phyloP scores from a whole-genome alignment of 2,888 invertebrate species.

The Xylophagus ater region DNA sequence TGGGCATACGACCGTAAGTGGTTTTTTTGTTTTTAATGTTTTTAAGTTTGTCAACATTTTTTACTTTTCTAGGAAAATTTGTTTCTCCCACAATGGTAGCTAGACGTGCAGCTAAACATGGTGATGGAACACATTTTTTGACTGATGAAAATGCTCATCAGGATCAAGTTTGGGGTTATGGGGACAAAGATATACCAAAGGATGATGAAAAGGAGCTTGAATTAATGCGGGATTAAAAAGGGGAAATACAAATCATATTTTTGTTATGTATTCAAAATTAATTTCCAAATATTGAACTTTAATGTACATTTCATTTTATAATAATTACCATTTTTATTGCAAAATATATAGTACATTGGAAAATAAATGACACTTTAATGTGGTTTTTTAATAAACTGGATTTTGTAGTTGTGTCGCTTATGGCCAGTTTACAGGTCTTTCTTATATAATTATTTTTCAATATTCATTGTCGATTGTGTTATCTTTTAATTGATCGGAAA shows the following conservation, averaged over 20 bases:
- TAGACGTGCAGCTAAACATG: slow-evolving; percentile 46
- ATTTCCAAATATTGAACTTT: too few species aligned
- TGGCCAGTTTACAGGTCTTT: too few species aligned
- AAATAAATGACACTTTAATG: too few species aligned
- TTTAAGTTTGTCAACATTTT: not conserved
- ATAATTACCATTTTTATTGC: too few species aligned
- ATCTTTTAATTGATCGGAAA: too few species aligned
- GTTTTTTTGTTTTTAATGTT: not conserved
- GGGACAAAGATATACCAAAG: slow-evolving; percentile 45
- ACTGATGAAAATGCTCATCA: slow-evolving; percentile 33
- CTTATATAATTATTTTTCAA: too few species aligned
- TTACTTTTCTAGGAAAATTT: slow-evolving; percentile 39
- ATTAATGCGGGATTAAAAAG: slow-evolving; percentile 40
- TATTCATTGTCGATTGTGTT: too few species aligned
- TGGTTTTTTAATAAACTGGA: too few species aligned
- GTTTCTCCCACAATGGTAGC: slow-evolving; percentile 47
- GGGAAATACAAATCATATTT: not conserved
- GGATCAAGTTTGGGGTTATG: slow-evolving; percentile 50
- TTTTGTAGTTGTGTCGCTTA: too few species aligned
- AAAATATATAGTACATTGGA: too few species aligned
- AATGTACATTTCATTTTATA: too few species aligned
- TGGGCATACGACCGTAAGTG: slow-evolving; percentile 66
- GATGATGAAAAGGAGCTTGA: slow-evolving; percentile 47
- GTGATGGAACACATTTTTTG: slow-evolving; percentile 46
- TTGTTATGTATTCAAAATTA: too few species aligned